Evolutionary conservation across 2,113 vertebrate genomes (phyloP).

Genomic region (Riparia riparia): DNA sequence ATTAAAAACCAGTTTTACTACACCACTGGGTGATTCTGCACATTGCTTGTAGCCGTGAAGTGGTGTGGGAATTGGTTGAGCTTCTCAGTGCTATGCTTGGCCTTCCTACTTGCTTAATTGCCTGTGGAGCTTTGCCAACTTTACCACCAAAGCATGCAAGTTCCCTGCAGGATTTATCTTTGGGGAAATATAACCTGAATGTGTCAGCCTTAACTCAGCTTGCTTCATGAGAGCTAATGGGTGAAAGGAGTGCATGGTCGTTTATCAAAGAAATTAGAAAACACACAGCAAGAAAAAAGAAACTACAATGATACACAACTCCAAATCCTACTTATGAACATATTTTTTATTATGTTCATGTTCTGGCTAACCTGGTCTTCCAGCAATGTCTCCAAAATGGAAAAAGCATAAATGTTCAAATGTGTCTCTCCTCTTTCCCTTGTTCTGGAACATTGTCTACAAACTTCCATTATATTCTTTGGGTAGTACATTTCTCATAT

Average conservation of each 20-base stretch:
- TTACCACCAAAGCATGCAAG: background rate
- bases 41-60: background rate
- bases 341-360: background rate
- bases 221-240: background rate
- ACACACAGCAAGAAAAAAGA: background rate
- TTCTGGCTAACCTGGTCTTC: background rate
- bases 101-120: background rate
- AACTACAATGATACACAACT: background rate
- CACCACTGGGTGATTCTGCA: background rate
- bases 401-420: background rate
- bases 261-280: background rate
- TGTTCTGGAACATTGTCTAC: background rate
- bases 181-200: background rate
- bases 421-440: rapidly evolving
- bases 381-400: background rate
- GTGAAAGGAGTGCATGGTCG: background rate
- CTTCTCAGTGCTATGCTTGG: background rate
- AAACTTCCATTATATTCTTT: background rate
- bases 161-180: background rate
- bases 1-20: background rate
- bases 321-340: background rate
- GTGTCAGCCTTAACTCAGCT: background rate
- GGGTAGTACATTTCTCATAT: background rate
- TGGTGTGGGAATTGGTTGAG: background rate
- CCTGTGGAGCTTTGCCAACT: background rate